Evolutionary conservation across 2,113 vertebrate species (phyloP), one percentile per base, ranked within the genome.

Genomic region (Entomyzon cyanotis): DNA sequence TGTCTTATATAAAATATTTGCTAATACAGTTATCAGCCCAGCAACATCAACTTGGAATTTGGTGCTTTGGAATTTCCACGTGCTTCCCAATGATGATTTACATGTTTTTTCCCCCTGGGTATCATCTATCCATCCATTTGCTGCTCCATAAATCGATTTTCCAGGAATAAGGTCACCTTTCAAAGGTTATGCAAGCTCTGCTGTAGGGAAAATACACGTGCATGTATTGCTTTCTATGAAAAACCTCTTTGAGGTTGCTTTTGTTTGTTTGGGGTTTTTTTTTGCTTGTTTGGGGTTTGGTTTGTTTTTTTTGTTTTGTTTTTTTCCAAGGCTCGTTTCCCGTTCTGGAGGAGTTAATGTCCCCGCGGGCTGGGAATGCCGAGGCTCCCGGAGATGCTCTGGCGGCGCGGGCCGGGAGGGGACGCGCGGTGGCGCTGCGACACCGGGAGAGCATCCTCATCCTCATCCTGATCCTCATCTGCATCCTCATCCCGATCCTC

Each of bases 391-490:
- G 20, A 0, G 3, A 1, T 0, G 0, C 6, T 0, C 9, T 5
- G 5, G 47, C 10, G 5, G 18, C 1, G 84, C 9, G 35, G 25
- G 28, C 31, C 13, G 7, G 39, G 9, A 15, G 14, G 46, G 31
- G 33, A 95, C 98, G 95, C 97, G 89, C 50, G 96, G 89, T 85
- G 98, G 97, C 93, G 77, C 94, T 96, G 95, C 81, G 33, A 76
- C 62, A 86, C 50, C 50, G 70, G 70, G 15, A 82, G 55, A 91
- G 74, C 7, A 8, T 11, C 35, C 9, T 23, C 49, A 23, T 15
- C 11, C 2, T 33, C 15, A 5, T 14, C n/a, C 19, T 4, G 11
- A 3, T 42, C 42, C 42, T 42, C 13, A 42, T 42, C 42, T 42
- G 42, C 42, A 42, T 42, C 42, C 42, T 42, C 77, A 8, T 23